Evolutionary conservation across 2,797 vertebrate genomes (phyloP), one percentile per base, ranked within the genome.

Genomic region (Enteromius treurensis): DNA sequence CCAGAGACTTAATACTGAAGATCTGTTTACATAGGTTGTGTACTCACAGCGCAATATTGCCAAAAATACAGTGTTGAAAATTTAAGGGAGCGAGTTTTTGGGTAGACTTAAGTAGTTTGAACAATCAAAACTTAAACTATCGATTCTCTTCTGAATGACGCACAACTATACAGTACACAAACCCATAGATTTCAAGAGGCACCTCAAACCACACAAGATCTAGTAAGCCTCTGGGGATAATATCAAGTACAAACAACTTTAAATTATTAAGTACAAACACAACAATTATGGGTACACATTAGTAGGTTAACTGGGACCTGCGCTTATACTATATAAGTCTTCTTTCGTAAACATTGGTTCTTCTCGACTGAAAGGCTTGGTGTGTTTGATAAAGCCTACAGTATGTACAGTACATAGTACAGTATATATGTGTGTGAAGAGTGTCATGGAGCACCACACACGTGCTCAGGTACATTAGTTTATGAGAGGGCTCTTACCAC

Each of bases 401-500:
- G 37, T 47, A 71, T 60, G 37, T 71, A 45, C 42, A 65, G 60
- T 65, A 7, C n/a, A 19, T 70, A 42, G 23, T 71, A 45, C 42
- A 65, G 42, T 65, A 13, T 32, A 13, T 70, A 42, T 58, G 23
- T 21, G 34, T 65, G 32, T 67, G 45, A 64, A 82, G 80, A 23
- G 15, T 55, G 32, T 77, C 40, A 65, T 21, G 45, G 51, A 15
- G 60, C 26, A 62, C 5, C 23, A 62, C 60, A 62, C 8, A 23
- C 55, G 9, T 77, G 47, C 15, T 34, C 21, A 29, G 26, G 40
- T 58, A 19, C 65, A 78, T n/a, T 64, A 21, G 21, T 81, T 49
- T 62, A 15, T 23, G 17, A 51, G 32, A 21, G 51, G 13, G 14
- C 71, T 89, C 97, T 96, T 92, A 99, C 98, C 95, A 90, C 95